phyloP scores from a whole-genome alignment of 2,113 vertebrate species.

The Varanus salvator region DNA sequence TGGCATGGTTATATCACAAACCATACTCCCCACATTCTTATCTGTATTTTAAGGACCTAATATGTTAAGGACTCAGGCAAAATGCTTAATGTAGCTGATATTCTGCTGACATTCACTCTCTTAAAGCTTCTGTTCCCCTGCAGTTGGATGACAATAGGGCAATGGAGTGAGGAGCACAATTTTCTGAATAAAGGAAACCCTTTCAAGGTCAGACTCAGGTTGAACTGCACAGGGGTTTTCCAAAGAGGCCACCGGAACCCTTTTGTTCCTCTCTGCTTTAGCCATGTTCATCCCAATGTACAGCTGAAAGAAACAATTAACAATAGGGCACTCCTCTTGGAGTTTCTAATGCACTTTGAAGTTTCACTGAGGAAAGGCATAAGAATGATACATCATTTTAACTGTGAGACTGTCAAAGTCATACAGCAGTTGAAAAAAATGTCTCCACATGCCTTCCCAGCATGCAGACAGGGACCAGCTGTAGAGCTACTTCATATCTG shows the following conservation, averaged over 20 bases:
- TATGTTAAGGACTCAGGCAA: neutral
- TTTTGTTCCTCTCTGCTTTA: conserved; percentile 83
- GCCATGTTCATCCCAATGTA: conserved; percentile 86
- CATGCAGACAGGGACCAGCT: conserved; percentile 78
- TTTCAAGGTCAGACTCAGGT: conserved; percentile 79
- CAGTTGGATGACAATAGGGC: conserved; percentile 54
- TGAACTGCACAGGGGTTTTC: conserved; percentile 72
- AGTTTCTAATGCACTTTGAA: conserved; percentile 86
- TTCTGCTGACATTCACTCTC: rapidly evolving
- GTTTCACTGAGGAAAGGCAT: conserved; percentile 78
- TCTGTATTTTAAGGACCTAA: neutral
- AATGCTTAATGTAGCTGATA: neutral
- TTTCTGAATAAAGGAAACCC: conserved; percentile 65
- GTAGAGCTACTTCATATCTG: conserved; percentile 72
- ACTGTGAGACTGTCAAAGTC: conserved; percentile 75
- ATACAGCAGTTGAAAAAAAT: conserved; percentile 75
- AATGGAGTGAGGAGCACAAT: conserved; percentile 37
- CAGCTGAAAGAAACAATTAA: conserved; percentile 89
- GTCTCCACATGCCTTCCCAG: conserved; percentile 77
- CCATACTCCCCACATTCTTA: neutral
- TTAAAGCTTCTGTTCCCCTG: conserved; percentile 14
- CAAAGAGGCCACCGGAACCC: conserved; percentile 77
- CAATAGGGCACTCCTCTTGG: conserved; percentile 83
- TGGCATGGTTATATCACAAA: neutral
- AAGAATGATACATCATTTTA: conserved; percentile 82